Evolutionary conservation across 2,797 vertebrate species (phyloP).

Genomic region (Acipenser ruthenus): DNA sequence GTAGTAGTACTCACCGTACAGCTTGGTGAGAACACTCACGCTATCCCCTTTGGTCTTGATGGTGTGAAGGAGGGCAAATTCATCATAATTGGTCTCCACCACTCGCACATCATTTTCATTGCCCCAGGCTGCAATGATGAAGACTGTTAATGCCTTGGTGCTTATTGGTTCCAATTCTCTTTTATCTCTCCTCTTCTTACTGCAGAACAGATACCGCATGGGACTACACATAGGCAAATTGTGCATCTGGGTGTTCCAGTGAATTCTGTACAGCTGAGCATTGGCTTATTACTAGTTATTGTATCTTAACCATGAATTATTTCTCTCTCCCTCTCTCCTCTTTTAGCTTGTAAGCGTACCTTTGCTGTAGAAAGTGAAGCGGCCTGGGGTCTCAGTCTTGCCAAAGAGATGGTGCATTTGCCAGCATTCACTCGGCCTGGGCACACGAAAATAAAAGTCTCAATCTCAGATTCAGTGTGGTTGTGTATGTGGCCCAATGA

Average conservation of each 20-base stretch:
- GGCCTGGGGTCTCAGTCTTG: conserved; percentile 51
- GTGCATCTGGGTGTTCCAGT: too few species aligned
- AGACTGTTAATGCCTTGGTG: neutral
- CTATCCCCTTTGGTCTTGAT: conserved; percentile 43
- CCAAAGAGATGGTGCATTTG: conserved; percentile 55
- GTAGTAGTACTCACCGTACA: conserved; percentile 60
- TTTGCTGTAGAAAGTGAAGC: conserved; percentile 59
- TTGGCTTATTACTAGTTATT: too few species aligned
- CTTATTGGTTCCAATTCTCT: too few species aligned
- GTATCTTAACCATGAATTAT: neutral
- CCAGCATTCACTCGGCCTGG: conserved; percentile 67
- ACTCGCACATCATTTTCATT: conserved; percentile 52
- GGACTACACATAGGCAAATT: too few species aligned
- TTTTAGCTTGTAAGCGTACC: conserved; percentile 31
- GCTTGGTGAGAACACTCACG: conserved; percentile 57
- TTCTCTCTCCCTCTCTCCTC: too few species aligned
- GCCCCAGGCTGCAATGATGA: conserved; percentile 51
- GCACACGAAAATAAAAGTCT: conserved; percentile 5
- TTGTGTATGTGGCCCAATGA: too few species aligned
- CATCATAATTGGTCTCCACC: conserved; percentile 65
- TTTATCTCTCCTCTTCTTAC: neutral
- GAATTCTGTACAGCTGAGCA: too few species aligned
- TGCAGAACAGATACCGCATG: too few species aligned
- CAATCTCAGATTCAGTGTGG: too few species aligned
- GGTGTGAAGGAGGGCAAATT: conserved; percentile 60